Evolutionary conservation across 2,113 vertebrate species (phyloP), one percentile per base, ranked within the genome.

Genomic region (Cricetomys ansorgei): DNA sequence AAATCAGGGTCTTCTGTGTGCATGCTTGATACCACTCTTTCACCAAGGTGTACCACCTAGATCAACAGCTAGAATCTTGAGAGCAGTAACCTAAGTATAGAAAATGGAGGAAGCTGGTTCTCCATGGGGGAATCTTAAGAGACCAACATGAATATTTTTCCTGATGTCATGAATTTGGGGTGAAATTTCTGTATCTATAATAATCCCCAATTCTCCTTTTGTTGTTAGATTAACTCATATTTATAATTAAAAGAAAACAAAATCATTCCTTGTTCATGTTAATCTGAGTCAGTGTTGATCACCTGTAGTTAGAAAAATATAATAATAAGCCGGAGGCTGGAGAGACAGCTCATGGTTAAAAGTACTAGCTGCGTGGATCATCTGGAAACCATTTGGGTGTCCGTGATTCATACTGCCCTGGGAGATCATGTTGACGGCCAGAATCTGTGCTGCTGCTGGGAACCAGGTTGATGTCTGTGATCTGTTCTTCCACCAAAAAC

Each of bases 261-360:
- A n/a, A n/a, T n/a, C n/a, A 10, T 72, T 85, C 17, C 3, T 57
- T 84, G n/a, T 17, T 76, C 76, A 57, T 70, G 53, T 94, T 92
- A 92, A 85, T 16, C 65, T 77, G 92, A 80, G 67, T 92, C 59
- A 95, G 34, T 80, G 31, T 69, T 43, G 31, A 40, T 75, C 90
- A 83, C 62, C 88, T 91, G 45, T 21, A 88, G 43, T 96, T 81
- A 59, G 65, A 88, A 96, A 57, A 96, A 91, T n/a, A n/a, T n/a
- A n/a, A n/a, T n/a, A 87, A 53, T 80, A 57, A 80, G 37, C 19
- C 77, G 57, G 77, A 29, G 48, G 9, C 50, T 79, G 50, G 50
- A 37, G 50, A 23, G 50, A 37, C 55, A 34, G 50, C 34, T 55
- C 34, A 45, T 79, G 50, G 17, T 37, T 77, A 34, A 77, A 77